These are phyloP conservation scores for Hipparchia semele DNA, from an alignment of 2,888 invertebrate species.

Conservation along the genomic window DNA sequence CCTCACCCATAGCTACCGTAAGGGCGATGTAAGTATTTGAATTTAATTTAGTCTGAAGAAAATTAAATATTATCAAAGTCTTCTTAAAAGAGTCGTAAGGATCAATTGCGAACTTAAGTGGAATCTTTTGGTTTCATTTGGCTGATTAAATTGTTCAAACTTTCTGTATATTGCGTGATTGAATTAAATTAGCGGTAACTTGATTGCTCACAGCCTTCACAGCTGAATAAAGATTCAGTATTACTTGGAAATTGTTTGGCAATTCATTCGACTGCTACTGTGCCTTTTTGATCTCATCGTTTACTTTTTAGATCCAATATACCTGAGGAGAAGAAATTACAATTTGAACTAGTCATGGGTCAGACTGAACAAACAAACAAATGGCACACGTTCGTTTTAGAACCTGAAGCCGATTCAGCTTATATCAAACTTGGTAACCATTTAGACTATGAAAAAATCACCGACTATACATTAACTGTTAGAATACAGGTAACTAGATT, in stretches of 20 bases:
- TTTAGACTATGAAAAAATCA: slow-evolving; percentile 93
- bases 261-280: background rate
- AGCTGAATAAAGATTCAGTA: background rate
- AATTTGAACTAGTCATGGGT: slow-evolving; percentile 91
- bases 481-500: slow-evolving; percentile 84
- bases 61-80: slow-evolving; percentile 36
- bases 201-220: slow-evolving; percentile 7
- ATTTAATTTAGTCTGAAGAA: slow-evolving; percentile 36
- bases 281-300: background rate
- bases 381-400: slow-evolving; percentile 88
- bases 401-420: slow-evolving; percentile 87
- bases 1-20: slow-evolving; percentile 86
- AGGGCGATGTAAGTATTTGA: slow-evolving; percentile 85
- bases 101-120: slow-evolving; percentile 21
- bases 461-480: slow-evolving; percentile 92
- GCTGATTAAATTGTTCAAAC: slow-evolving; percentile 19
- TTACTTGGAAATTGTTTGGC: background rate
- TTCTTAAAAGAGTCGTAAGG: slow-evolving; percentile 27
- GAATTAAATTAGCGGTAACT: background rate
- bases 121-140: slow-evolving; percentile 18
- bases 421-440: slow-evolving; percentile 89
- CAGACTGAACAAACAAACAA: slow-evolving; percentile 94
- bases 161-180: background rate
- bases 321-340: slow-evolving; percentile 87
- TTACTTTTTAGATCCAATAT: slow-evolving; percentile 86